Base-by-base conservation (phyloP, 2,888 invertebrate genomes). In the Dasypolia templi region DNA sequence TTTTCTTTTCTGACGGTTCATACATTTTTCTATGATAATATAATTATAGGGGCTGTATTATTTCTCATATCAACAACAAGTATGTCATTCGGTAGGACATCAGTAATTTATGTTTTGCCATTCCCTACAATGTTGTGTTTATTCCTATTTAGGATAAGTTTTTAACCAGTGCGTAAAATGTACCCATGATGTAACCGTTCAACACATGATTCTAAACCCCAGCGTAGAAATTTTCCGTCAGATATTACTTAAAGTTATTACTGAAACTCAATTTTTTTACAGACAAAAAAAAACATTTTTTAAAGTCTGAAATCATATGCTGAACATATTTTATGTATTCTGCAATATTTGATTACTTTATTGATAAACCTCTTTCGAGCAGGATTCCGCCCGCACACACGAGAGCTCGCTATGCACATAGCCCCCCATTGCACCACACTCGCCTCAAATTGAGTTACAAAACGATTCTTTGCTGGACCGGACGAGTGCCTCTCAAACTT, bases 371-470 rank as follows among this genome's bases (percentile, higher is more conserved):
- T 56, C 51, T 70, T 56, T 14, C 35, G n/a, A 61, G 58, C 59
- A 51, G 22, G n/a, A 44, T 55, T 29, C 44, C 35, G 9, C 49
- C 26, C n/a, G n/a, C 65, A 72, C 66, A 75, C 66, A 19, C 67
- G 75, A 72, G 67, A 59, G 55, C 49, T 46, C 68, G 44, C 77
- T 82, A 84, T 73, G 75, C 69, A 66, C 81, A 81, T 70, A 78
- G 82, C 72, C 76, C 74, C 75, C 76, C 82, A 87, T 86, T 87
- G 87, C 89, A 87, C 84, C 92, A 93, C 91, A 92, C 91, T 92
- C 91, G 89, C 93, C 93, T 79, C 94, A 94, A 95, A 95, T 95
- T 94, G 95, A 94, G 94, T 95, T 94, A 95, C 94, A 93, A 94
- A 95, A 93, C 94, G 95, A 93, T 95, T 95, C 94, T 94, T 94